A percentile compares a stretch with the other conserved stretches of the same genome.
Conservation (phyloP, 2,797 vertebrate species). For the Poecilia wingei region DNA sequence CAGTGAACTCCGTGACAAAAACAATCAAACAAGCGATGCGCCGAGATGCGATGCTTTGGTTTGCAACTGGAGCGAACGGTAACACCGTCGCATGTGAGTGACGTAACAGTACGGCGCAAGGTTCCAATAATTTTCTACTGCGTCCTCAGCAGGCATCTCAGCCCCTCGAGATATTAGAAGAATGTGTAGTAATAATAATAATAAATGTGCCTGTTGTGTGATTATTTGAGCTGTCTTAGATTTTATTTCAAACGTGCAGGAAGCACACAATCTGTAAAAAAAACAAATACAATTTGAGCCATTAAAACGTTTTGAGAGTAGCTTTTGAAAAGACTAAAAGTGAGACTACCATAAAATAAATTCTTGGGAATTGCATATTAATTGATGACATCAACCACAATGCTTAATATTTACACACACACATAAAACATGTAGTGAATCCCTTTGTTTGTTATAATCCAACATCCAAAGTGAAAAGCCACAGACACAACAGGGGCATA, state of each 20-base stretch:
- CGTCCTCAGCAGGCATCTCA: background rate
- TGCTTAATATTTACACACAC: background rate
- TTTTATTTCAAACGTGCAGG: background rate
- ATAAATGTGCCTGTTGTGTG: background rate
- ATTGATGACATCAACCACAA: background rate
- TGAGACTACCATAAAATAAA: background rate
- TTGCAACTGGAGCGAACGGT: slow-evolving; percentile 39
- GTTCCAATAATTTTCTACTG: slow-evolving; percentile 33
- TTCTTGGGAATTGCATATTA: background rate
- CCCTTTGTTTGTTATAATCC: background rate
- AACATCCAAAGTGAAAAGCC: background rate
- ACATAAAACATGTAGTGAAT: background rate
- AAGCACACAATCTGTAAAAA: background rate
- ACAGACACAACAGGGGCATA: background rate
- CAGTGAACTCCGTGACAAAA: slow-evolving; percentile 46
- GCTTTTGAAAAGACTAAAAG: background rate
- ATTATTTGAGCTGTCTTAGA: background rate
- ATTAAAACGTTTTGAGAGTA: background rate
- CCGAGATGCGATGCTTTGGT: slow-evolving; percentile 27
- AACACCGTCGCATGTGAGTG: slow-evolving; percentile 39
- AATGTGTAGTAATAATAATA: background rate
- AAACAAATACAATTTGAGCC: background rate
- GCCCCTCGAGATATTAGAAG: too few species aligned
- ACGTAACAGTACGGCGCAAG: slow-evolving; percentile 24
- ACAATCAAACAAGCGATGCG: slow-evolving; percentile 58